Base-by-base conservation (phyloP, 1,140 invertebrate genomes). In the Melitaea cinxia region DNA sequence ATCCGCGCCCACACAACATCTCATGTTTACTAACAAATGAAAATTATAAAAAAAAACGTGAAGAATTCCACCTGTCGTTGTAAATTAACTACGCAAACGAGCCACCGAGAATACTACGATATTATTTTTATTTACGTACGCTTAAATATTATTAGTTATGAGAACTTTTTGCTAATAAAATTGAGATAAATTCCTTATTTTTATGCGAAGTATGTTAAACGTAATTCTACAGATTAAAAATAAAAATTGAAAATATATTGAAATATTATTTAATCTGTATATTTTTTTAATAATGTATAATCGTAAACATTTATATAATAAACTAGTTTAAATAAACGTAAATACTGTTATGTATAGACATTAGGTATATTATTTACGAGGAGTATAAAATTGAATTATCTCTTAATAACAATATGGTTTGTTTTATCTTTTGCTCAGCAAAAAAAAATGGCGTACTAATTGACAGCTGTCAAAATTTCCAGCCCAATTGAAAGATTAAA, bases 391-490 rank as follows among this genome's bases (percentile, higher is more conserved):
- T n/a, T n/a, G n/a, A n/a, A n/a, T n/a, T n/a, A n/a, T n/a, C n/a
- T n/a, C n/a, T n/a, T 26, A 26, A 4, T 26, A 26, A 26, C 24
- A 26, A 26, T 26, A 35, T 35, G 4, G 6, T 35, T 35, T 35
- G 2, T 35, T 35, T 4, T 35, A 35, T 35, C 15, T 45, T 26
- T 26, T 26, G 24, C 6, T 26, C 24, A 26, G 6, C 2, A 26
- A 35, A 56, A 21, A 49, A 45, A 54, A 65, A 59, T 28, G 21
- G 63, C 56, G 49, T 55, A 17, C 50, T 53, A 65, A 59, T 59
- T 65, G 56, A 53, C 63, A 65, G 56, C 49, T 65, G 63, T 65
- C 56, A 65, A 59, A 62, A 37, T 49, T 59, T 56, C 42, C 17
- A 17, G 45, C 30, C 47, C 26, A 59, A 24, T 65, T 33, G 37